Base-by-base conservation (phyloP, 2,888 invertebrate genomes). In the Cabera pusaria region DNA sequence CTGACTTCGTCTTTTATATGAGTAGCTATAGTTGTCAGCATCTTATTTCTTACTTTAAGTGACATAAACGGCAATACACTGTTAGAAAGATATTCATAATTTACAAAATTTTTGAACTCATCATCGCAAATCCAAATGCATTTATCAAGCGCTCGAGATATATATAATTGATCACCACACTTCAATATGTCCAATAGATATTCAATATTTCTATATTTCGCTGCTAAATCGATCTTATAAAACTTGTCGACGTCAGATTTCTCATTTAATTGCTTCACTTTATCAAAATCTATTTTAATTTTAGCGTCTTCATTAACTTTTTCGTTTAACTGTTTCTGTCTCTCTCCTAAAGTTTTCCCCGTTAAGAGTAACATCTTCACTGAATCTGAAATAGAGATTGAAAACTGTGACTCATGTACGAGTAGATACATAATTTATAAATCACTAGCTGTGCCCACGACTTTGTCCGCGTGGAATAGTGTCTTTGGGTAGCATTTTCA, bases 181-280 rank as follows among this genome's bases (percentile, higher is more conserved):
- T 73, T 82, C 0, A 84, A 41, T 2, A 60, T 52, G 17, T 79
- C 67, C 14, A 76, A 10, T 5, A 84, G 64, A 29, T 72, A 80
- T 18, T 73, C 65, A 3, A 71, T 35, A 35, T 80, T 67, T 40
- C 52, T 62, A 8, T 64, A 66, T 45, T 69, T 70, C 5, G 75
- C 67, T 1, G 83, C 83, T 2, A 84, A 42, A 51, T 77, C 77
- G 17, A 84, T 83, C 55, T 77, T 74, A 38, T 66, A 82, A 1
- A 84, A 35, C 17, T 52, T 72, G 24, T 82, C 80, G 1, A 72
- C 28, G 48, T 82, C 83, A 3, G 63, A 53, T n/a, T 46, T 38
- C 25, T 68, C 70, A 1, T 35, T 18, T 21, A 52, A 40, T 6
- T 44, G 31, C 47, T 63, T 59, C 2, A 74, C 35, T 10, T 59